These are phyloP conservation scores for Acanthoscelides obtectus DNA, from an alignment of 2,888 invertebrate genomes.

Conservation along the genomic window DNA sequence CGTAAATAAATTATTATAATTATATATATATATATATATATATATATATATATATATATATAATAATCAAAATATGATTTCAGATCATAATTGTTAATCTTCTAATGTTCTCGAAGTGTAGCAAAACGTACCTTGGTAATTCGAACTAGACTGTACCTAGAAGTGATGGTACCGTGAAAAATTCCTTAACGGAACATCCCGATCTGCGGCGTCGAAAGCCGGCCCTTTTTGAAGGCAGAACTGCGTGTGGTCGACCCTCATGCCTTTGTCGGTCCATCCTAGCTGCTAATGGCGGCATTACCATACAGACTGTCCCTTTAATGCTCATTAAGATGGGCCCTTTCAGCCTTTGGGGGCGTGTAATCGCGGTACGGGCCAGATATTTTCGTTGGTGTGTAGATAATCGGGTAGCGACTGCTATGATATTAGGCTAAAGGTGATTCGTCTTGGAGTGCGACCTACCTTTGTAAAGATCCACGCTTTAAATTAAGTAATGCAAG, in stretches of 20 bases:
- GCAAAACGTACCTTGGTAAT: too few species aligned
- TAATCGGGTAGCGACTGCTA: background rate
- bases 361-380: background rate
- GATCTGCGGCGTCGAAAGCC: background rate
- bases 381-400: background rate
- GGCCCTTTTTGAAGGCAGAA: background rate
- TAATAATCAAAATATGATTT: too few species aligned
- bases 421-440: background rate
- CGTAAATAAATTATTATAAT: too few species aligned
- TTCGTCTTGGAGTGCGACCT: background rate
- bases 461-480: background rate
- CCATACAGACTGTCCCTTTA: background rate
- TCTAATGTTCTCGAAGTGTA: too few species aligned
- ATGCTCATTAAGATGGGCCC: background rate
- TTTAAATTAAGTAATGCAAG: too few species aligned
- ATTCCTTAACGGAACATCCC: background rate
- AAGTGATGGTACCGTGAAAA: background rate
- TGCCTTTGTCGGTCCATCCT: background rate
- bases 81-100: too few species aligned
- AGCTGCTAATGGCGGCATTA: background rate
- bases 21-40: too few species aligned
- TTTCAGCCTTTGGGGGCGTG: background rate
- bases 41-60: too few species aligned
- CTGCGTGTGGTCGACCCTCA: background rate
- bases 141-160: background rate